These are phyloP conservation scores for Saxidomus purpurata DNA, from an alignment of 1,140 invertebrate species.

Conservation along the genomic window DNA sequence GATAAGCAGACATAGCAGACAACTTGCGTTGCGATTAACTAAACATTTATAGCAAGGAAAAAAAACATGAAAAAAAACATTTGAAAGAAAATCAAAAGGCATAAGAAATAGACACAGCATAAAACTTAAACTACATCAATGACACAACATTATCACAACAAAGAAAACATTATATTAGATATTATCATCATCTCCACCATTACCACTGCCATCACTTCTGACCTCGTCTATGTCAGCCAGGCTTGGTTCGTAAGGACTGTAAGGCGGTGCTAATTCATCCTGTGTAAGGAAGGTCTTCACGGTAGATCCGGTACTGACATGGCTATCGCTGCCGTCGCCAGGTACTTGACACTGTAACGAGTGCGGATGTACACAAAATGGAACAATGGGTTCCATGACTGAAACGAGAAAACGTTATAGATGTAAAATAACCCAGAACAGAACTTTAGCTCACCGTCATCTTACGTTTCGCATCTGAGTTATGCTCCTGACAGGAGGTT, in stretches of 20 bases:
- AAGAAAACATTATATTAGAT: not conserved
- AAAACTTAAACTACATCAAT: too few relatives aligned
- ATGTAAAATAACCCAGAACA: not conserved
- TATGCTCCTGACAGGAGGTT: not conserved
- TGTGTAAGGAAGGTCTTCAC: slow-evolving; percentile 75
- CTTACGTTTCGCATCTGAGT: not conserved
- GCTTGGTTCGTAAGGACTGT: slow-evolving; percentile 50
- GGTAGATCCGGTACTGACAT: slow-evolving; percentile 76
- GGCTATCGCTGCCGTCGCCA: slow-evolving; percentile 45
- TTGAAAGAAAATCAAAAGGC: too few relatives aligned
- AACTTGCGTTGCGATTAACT: too few relatives aligned
- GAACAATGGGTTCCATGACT: slow-evolving; percentile 38
- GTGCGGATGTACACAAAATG: slow-evolving; percentile 53
- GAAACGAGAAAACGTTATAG: not conserved
- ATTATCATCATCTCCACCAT: not conserved
- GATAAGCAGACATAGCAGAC: too few relatives aligned
- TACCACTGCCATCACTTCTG: not conserved
- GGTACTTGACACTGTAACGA: slow-evolving; percentile 47
- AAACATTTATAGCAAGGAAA: too few relatives aligned
- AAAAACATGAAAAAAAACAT: too few relatives aligned
- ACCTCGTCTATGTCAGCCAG: slow-evolving; percentile 32
- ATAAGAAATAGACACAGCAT: too few relatives aligned
- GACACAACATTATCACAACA: too few relatives aligned
- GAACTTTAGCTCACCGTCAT: not conserved
- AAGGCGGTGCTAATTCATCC: slow-evolving; percentile 52